Conservation (phyloP, 2,113 vertebrate species). For the Cepphus grylle region DNA sequence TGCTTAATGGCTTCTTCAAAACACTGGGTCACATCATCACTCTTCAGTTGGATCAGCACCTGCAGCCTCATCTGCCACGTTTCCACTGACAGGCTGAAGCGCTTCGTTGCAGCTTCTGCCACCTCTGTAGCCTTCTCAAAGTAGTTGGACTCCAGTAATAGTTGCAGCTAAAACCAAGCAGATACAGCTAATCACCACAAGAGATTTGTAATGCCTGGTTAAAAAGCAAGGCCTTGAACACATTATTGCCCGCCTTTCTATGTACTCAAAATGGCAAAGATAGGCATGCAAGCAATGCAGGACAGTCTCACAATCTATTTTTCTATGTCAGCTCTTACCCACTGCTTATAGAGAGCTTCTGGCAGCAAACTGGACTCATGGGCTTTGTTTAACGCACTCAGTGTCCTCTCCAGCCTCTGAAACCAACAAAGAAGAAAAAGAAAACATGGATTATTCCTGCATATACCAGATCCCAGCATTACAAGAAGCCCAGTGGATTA, state of each 20-base stretch:
- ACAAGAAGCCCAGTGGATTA: neutral
- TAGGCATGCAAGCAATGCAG: neutral
- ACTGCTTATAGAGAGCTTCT: conserved; percentile 84
- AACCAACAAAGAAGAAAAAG: conserved; percentile 8
- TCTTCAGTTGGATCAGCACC: conserved; percentile 77
- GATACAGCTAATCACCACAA: neutral
- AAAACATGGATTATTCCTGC: neutral
- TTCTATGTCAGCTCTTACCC: conserved; percentile 77
- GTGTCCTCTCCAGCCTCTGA: conserved; percentile 84
- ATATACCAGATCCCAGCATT: neutral
- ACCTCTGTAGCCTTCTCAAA: conserved; percentile 72
- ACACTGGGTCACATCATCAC: conserved; percentile 37
- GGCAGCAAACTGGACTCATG: conserved; percentile 78
- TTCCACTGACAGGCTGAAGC: conserved; percentile 75
- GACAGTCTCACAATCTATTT: neutral
- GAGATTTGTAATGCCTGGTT: neutral
- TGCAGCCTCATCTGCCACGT: conserved; percentile 82
- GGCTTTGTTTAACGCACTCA: conserved; percentile 78
- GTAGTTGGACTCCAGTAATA: conserved; percentile 69
- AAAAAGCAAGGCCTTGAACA: neutral
- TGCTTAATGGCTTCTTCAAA: conserved; percentile 84
- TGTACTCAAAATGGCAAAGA: neutral
- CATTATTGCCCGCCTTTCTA: neutral
- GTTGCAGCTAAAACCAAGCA: conserved; percentile 60
- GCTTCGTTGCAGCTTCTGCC: conserved; percentile 70